phyloP scores from a whole-genome alignment of 2,113 vertebrate genomes.

The Rhynchopsitta pachyrhyncha region DNA sequence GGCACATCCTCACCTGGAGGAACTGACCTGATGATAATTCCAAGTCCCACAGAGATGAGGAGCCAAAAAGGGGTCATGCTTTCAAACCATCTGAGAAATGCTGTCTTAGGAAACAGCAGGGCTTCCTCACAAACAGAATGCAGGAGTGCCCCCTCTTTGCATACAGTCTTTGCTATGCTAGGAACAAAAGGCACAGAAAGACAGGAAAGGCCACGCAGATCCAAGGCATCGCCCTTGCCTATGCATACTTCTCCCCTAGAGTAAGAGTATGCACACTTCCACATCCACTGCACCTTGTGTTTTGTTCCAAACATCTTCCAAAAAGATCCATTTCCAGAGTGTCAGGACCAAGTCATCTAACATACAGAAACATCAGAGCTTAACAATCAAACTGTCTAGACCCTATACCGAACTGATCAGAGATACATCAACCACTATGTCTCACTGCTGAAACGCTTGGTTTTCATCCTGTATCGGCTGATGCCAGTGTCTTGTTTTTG shows the following conservation, averaged over 20 bases:
- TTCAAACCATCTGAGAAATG: not conserved
- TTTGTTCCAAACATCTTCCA: not conserved
- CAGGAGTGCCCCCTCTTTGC: not conserved
- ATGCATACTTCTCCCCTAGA: not conserved
- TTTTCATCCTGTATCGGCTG: not conserved
- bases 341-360: not conserved
- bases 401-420: not conserved
- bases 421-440: not conserved
- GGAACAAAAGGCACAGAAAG: not conserved
- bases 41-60: accelerated
- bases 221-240: not conserved
- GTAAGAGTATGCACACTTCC: not conserved
- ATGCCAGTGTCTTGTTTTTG: not conserved
- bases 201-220: not conserved
- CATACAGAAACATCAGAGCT: not conserved
- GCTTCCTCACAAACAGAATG: not conserved
- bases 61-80: not conserved
- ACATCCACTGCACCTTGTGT: not conserved
- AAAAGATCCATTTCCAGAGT: not conserved
- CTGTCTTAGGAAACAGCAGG: not conserved
- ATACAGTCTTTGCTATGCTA: not conserved
- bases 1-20: not conserved
- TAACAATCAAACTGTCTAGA: not conserved
- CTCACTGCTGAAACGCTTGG: not conserved
- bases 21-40: not conserved